phyloP scores from a whole-genome alignment of 1,140 invertebrate genomes.

The Archegozetes longisetosus region DNA sequence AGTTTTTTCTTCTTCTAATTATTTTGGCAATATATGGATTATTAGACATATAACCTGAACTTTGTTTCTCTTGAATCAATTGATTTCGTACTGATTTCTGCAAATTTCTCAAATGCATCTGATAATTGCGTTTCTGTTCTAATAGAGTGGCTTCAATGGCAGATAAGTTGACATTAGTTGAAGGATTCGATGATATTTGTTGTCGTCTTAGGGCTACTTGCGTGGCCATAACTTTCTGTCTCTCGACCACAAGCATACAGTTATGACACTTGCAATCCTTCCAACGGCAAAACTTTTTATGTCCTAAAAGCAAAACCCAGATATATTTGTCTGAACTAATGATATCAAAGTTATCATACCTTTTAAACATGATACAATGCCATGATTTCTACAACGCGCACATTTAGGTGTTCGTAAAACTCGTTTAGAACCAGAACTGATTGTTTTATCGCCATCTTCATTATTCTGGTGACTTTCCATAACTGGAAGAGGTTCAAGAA shows the following conservation, averaged over 20 bases:
- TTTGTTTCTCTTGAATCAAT: background rate
- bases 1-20: background rate
- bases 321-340: background rate
- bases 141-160: conserved; percentile 22
- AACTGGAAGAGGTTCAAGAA: too few relatives aligned
- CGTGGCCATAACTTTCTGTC: conserved; percentile 97
- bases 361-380: conserved; percentile 90
- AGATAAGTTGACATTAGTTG: conserved; percentile 27
- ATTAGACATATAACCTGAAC: background rate
- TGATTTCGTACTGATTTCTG: conserved; percentile 24
- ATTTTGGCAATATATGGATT: background rate
- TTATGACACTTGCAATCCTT: conserved; percentile 89
- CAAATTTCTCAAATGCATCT: conserved; percentile 30
- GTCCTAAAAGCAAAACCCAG: conserved; percentile 42
- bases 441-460: too few relatives aligned
- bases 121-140: conserved; percentile 32
- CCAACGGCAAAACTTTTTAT: conserved; percentile 94
- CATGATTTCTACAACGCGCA: conserved; percentile 92
- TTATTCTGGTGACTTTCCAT: too few relatives aligned
- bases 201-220: conserved; percentile 66
- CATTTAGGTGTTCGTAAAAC: conserved; percentile 84
- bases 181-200: background rate
- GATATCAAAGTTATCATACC: background rate
- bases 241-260: conserved; percentile 94
- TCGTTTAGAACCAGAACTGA: too few relatives aligned